These are phyloP conservation scores for Colossoma macropomum DNA, from an alignment of 2,113 vertebrate genomes.

Conservation along the genomic window DNA sequence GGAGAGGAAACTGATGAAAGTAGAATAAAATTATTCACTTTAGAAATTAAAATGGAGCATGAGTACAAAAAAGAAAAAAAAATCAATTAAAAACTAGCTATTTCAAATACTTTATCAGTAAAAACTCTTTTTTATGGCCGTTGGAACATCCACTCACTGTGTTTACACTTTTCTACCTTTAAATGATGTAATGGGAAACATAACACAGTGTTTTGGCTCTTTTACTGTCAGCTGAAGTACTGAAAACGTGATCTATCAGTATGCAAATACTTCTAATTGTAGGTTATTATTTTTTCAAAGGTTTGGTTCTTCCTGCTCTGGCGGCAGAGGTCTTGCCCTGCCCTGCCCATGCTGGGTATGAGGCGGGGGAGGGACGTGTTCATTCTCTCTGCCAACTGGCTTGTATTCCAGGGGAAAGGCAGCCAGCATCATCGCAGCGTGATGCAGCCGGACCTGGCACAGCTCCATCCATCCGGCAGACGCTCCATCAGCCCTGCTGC, in stretches of 20 bases:
- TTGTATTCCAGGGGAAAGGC: constrained; percentile 59
- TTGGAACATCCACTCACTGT: too few relatives aligned
- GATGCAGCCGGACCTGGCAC: constrained; percentile 59
- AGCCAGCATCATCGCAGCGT: constrained; percentile 69
- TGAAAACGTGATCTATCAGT: not conserved
- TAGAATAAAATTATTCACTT: too few relatives aligned
- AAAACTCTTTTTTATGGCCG: too few relatives aligned
- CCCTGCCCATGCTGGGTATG: not conserved
- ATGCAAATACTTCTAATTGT: constrained; percentile 4
- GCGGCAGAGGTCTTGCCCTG: constrained; percentile 43
- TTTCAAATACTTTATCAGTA: too few relatives aligned
- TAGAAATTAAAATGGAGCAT: too few relatives aligned
- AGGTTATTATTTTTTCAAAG: constrained; percentile 34
- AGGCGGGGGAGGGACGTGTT: constrained; percentile 14
- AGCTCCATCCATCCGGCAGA: constrained; percentile 55
- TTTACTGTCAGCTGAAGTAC: too few relatives aligned
- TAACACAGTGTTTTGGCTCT: too few relatives aligned
- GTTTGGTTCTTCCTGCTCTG: constrained; percentile 28
- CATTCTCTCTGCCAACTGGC: constrained; percentile 62
- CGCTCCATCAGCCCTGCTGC: constrained; percentile 62
- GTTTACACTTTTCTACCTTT: too few relatives aligned
- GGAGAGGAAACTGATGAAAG: too few relatives aligned
- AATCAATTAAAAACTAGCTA: too few relatives aligned
- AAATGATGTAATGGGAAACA: too few relatives aligned
- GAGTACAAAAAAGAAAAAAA: too few relatives aligned